Evolutionary conservation across 2,888 invertebrate species (phyloP).

Genomic region (Copidosoma aretas): DNA sequence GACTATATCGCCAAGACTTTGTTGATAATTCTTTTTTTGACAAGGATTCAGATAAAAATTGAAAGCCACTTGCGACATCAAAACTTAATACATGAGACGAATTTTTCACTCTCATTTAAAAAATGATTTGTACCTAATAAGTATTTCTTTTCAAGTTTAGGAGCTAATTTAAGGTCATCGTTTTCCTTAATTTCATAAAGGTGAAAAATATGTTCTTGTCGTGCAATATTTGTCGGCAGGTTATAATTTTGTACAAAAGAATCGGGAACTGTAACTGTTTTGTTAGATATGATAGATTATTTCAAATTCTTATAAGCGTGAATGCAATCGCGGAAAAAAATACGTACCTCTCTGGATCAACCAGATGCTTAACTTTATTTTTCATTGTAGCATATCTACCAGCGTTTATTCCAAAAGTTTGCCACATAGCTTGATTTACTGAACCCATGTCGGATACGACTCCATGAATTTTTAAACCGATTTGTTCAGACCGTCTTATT

Average conservation of each 20-base stretch:
- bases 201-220: slow-evolving; percentile 21
- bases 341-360: slow-evolving; percentile 25
- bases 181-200: slow-evolving; percentile 25
- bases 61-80: slow-evolving; percentile 2
- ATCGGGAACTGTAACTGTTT: slow-evolving; percentile 10
- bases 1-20: not conserved
- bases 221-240: slow-evolving; percentile 19
- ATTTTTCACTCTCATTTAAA: slow-evolving; percentile 32
- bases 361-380: slow-evolving; percentile 41
- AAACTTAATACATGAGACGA: slow-evolving; percentile 14
- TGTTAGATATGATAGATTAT: slow-evolving; percentile 20
- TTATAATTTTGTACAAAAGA: slow-evolving; percentile 20
- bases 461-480: slow-evolving; percentile 25
- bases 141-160: slow-evolving; percentile 20
- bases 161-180: slow-evolving; percentile 30
- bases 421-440: slow-evolving; percentile 34
- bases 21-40: not conserved
- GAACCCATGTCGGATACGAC: slow-evolving; percentile 33
- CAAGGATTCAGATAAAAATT: slow-evolving; percentile 6
- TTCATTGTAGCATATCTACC: slow-evolving; percentile 14
- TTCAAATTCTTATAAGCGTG: slow-evolving; percentile 37
- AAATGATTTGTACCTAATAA: slow-evolving; percentile 21
- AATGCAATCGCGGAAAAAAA: slow-evolving; percentile 28
- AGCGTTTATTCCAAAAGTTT: slow-evolving; percentile 23
- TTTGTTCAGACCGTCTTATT: slow-evolving; percentile 35